Base-by-base conservation (phyloP, 2,113 vertebrate genomes). In the Callithrix jacchus region DNA sequence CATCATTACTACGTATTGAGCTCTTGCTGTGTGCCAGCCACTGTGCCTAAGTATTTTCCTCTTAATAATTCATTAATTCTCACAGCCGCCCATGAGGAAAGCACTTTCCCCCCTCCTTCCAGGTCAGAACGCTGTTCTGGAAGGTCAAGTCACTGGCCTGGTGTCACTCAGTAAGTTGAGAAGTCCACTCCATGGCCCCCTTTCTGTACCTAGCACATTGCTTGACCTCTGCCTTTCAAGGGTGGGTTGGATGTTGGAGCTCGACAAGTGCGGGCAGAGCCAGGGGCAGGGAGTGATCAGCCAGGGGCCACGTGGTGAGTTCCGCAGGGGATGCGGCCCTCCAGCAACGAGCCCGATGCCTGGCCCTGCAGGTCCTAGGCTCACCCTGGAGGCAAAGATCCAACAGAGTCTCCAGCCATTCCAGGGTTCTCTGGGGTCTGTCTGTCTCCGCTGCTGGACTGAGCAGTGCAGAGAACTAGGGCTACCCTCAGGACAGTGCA, bases 1-100 rank as follows among this genome's bases (percentile, higher is more conserved):
- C 0, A 8, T 8, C 8, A 76, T 37, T 35, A 1, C 18, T 13
- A 3, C 6, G 16, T 5, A 5, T 0, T 2, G 56, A 7, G 37
- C 6, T 92, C 74, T 2, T 21, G 12, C 6, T 21, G 3, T 0
- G 9, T 3, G 37, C 21, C 16, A 0, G 6, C 27, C 16, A 1
- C 16, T 12, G 2, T 1, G 11, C 16, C 7, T 21, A 2, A 27
- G 35, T 9, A 3, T 10, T 76, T 17, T 14, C 6, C 61, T 20
- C 3, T 17, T 13, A 8, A 16, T 11, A 23, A 52, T 37, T 52
- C 54, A 8, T 30, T 8, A n/a, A 45, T 42, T 32, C 20, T n/a
- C 54, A 18, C 11, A 13, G 40, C 11, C 73, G 23, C 58, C 70
- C 49, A 1, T 3, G 18, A 64, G 47, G 70, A 89, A 70, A 5